These are phyloP conservation scores for Megalopta genalis DNA, from an alignment of 1,140 invertebrate species.

Conservation along the genomic window DNA sequence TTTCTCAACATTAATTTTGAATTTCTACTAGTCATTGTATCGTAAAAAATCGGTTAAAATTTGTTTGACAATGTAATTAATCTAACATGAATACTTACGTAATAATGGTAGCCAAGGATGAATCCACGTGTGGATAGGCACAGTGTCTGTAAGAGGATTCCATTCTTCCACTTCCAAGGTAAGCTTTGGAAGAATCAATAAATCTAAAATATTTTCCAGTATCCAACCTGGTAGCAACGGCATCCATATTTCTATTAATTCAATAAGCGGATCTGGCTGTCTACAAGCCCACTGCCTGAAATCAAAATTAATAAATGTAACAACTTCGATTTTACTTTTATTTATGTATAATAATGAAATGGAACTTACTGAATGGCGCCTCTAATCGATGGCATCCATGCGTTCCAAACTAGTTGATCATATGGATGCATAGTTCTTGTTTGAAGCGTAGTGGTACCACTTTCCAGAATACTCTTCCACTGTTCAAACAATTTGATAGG, in stretches of 20 bases:
- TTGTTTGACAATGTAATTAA: constrained; percentile 5
- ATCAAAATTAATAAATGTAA: constrained; percentile 19
- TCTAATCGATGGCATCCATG: constrained; percentile 92
- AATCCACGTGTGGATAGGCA: constrained; percentile 97
- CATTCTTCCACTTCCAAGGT: constrained; percentile 91
- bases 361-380: constrained; percentile 83
- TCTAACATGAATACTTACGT: constrained; percentile 75
- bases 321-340: not conserved
- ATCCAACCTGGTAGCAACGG: constrained; percentile 91
- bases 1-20: no score
- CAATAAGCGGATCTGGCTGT: constrained; percentile 87
- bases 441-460: constrained; percentile 74
- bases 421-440: constrained; percentile 86
- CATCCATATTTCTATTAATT: constrained; percentile 90
- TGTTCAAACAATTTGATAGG: constrained; percentile 85
- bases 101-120: constrained; percentile 95
- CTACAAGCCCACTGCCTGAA: constrained; percentile 87
- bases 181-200: constrained; percentile 90
- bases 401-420: constrained; percentile 92
- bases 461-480: constrained; percentile 86
- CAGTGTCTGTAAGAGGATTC: constrained; percentile 96
- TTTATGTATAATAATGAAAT: not conserved
- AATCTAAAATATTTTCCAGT: constrained; percentile 89
- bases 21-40: not conserved
- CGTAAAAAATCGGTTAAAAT: not conserved